Conservation (phyloP, 2,113 vertebrate genomes). For the Malurus elegans region DNA sequence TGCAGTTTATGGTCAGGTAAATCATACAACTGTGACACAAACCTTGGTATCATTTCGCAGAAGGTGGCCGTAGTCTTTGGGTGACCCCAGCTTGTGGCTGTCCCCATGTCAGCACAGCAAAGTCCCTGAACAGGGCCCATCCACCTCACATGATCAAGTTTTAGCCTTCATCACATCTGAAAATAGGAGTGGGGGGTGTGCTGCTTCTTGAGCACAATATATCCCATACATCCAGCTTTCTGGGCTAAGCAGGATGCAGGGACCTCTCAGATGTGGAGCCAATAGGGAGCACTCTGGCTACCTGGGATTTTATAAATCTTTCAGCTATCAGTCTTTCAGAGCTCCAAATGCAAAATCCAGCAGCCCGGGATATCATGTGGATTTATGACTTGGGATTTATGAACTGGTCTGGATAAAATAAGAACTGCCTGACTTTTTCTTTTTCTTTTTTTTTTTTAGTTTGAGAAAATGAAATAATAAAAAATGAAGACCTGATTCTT, state of each 20-base stretch:
- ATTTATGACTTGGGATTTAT: conserved; percentile 68
- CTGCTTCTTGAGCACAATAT: neutral
- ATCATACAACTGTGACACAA: neutral
- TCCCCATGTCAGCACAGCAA: neutral
- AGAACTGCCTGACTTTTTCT: conserved; percentile 11
- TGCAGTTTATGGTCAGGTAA: neutral
- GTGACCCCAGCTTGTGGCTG: neutral
- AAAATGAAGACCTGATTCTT: neutral
- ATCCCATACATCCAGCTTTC: neutral
- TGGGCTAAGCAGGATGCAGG: neutral
- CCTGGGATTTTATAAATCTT: conserved; percentile 66
- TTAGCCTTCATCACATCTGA: neutral
- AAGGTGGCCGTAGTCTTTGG: neutral
- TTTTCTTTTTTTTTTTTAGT: neutral
- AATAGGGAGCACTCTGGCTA: conserved; percentile 1
- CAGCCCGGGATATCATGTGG: conserved; percentile 42
- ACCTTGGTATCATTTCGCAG: neutral
- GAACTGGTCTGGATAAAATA: conserved; percentile 65
- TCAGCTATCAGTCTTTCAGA: conserved; percentile 55
- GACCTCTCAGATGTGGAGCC: conserved; percentile 42
- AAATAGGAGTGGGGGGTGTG: neutral
- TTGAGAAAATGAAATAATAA: conserved; percentile 7
- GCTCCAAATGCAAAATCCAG: conserved; percentile 70
- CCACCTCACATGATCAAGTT: neutral
- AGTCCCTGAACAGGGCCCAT: neutral